These are phyloP conservation scores for Delia radicum DNA, from an alignment of 1,140 invertebrate species.

Conservation along the genomic window DNA sequence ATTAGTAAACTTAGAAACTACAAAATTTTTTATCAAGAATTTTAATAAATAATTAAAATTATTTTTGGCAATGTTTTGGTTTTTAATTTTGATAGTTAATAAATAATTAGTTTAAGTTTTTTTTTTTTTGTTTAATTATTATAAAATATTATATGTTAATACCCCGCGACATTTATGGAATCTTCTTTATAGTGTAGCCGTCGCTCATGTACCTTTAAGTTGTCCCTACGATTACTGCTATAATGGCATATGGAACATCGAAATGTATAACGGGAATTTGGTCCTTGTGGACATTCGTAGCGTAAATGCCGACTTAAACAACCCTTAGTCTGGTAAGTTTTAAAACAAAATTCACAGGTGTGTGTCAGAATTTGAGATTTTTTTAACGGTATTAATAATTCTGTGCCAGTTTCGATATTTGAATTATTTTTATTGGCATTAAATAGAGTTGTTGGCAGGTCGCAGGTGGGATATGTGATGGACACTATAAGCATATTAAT, in stretches of 20 bases:
- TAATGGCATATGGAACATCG: neutral
- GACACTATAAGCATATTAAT: too few species aligned
- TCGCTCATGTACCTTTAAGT: neutral
- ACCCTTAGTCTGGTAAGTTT: neutral
- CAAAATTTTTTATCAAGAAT: slow-evolving; percentile 19
- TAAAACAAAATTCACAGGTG: neutral
- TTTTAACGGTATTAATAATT: neutral
- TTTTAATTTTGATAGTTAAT: slow-evolving; percentile 10
- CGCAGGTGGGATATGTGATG: too few species aligned
- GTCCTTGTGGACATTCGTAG: neutral
- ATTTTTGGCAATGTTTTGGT: slow-evolving; percentile 25
- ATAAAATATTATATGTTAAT: neutral
- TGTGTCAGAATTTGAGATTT: neutral
- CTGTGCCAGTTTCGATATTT: neutral
- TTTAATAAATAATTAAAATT: neutral
- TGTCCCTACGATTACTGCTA: neutral
- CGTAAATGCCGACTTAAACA: neutral
- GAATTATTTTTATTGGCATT: neutral
- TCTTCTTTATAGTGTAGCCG: neutral
- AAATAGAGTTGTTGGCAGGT: neutral
- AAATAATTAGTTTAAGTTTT: neutral
- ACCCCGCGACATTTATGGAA: too few species aligned
- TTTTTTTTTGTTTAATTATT: too few species aligned
- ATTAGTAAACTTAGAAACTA: neutral
- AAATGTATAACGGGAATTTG: neutral